Conservation (phyloP, 2,113 vertebrate genomes). For the Motacilla tschutschensis region DNA sequence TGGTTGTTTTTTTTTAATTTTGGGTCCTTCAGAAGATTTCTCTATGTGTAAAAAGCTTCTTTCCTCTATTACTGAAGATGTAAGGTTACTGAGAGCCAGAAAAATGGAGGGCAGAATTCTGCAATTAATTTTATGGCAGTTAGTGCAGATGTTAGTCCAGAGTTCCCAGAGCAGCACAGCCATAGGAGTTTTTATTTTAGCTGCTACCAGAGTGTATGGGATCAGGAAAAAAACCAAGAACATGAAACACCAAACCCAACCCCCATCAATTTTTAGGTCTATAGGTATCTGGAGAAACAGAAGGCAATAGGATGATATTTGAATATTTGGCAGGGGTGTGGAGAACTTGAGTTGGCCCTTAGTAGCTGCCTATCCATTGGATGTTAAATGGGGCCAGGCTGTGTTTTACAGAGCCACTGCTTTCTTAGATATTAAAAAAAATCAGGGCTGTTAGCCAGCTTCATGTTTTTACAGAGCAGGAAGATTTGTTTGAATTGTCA, state of each 20-base stretch:
- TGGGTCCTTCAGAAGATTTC: background rate
- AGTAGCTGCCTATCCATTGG: background rate
- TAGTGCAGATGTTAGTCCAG: background rate
- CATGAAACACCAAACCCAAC: accelerated
- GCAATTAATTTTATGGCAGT: conserved; percentile 8
- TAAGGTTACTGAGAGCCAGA: conserved; percentile 7
- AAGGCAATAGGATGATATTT: background rate
- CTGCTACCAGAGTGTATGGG: background rate
- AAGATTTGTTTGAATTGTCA: background rate
- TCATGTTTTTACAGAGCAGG: background rate
- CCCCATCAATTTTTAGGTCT: background rate
- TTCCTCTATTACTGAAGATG: background rate
- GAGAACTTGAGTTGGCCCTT: background rate
- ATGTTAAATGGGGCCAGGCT: background rate
- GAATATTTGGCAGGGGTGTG: background rate
- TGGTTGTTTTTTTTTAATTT: background rate
- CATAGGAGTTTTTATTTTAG: background rate
- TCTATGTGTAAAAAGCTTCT: background rate
- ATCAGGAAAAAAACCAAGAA: background rate
- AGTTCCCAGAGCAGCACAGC: background rate
- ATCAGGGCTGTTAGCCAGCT: background rate
- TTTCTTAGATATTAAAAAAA: background rate
- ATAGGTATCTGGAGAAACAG: background rate
- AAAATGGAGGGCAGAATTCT: conserved; percentile 3
- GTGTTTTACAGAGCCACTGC: background rate